Percentiles rank a stretch among this genome's conserved stretches.
phyloP scores from a whole-genome alignment of 2,113 vertebrate species.

The Redunca redunca region DNA sequence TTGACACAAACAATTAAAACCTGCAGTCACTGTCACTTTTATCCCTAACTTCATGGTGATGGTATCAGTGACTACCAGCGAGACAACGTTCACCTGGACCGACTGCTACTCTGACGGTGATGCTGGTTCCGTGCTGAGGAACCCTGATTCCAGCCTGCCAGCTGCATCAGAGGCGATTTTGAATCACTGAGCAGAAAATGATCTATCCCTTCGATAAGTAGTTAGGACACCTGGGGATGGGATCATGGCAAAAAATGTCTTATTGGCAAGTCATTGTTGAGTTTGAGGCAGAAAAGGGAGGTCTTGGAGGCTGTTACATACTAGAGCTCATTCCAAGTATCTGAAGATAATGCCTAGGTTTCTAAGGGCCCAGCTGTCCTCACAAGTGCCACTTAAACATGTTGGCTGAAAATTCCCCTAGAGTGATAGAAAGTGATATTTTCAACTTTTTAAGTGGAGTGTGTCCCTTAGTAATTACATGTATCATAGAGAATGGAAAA shows the following conservation, averaged over 20 bases:
- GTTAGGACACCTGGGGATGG: not conserved
- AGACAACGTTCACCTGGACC: not conserved
- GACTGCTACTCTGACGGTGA: not conserved
- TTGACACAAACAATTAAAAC: not conserved
- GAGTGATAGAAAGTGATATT: not conserved
- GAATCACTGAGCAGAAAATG: not conserved
- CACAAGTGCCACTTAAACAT: not conserved
- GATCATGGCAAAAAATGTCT: not conserved
- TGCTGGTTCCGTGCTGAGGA: not conserved
- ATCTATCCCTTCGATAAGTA: not conserved
- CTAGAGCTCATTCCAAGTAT: not conserved
- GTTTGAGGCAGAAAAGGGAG: not conserved
- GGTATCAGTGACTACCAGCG: not conserved
- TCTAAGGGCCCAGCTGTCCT: not conserved
- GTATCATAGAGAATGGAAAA: not conserved
- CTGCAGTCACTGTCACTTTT: not conserved
- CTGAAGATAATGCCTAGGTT: not conserved
- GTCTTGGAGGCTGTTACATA: not conserved
- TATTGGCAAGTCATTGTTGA: not conserved
- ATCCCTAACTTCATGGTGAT: not conserved
- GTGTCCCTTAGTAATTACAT: not conserved
- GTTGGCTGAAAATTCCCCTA: not conserved
- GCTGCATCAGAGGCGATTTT: not conserved
- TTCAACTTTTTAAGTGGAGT: not conserved
- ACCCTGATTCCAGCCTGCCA: not conserved